phyloP scores from a whole-genome alignment of 2,797 vertebrate genomes.

The Premnoplex brunnescens region DNA sequence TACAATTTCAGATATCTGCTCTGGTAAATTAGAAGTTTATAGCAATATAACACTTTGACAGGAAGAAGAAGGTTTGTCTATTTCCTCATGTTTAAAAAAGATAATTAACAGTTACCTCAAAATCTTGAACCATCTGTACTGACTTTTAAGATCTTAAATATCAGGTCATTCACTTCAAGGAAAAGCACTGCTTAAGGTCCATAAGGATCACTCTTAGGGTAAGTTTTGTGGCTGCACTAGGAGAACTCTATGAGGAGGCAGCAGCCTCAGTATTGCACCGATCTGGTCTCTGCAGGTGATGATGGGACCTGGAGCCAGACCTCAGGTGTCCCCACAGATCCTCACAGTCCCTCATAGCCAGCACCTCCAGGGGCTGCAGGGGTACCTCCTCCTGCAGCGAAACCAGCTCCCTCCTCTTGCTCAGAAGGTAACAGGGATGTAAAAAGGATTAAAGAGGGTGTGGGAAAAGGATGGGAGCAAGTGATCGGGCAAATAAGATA shows the following conservation, averaged over 20 bases:
- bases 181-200: not conserved
- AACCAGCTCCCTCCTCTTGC: not conserved
- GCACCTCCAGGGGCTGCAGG: not conserved
- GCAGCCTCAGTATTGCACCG: accelerated
- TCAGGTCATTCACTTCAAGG: not conserved
- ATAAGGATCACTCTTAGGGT: not conserved
- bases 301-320: not conserved
- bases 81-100: not conserved
- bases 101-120: not conserved
- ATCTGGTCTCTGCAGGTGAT: accelerated
- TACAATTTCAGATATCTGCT: not conserved
- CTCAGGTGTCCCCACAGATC: not conserved
- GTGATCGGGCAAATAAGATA: accelerated
- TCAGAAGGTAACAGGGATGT: not conserved
- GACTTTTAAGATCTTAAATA: not conserved
- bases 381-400: not conserved
- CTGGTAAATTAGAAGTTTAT: not conserved
- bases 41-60: not conserved
- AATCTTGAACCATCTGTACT: not conserved
- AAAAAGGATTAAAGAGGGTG: not conserved
- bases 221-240: not conserved
- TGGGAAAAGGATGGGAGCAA: not conserved
- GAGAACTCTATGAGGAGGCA: not conserved
- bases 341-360: not conserved
- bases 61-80: not conserved